Base-by-base conservation (phyloP, 2,113 vertebrate genomes). In the Chamaea fasciata region DNA sequence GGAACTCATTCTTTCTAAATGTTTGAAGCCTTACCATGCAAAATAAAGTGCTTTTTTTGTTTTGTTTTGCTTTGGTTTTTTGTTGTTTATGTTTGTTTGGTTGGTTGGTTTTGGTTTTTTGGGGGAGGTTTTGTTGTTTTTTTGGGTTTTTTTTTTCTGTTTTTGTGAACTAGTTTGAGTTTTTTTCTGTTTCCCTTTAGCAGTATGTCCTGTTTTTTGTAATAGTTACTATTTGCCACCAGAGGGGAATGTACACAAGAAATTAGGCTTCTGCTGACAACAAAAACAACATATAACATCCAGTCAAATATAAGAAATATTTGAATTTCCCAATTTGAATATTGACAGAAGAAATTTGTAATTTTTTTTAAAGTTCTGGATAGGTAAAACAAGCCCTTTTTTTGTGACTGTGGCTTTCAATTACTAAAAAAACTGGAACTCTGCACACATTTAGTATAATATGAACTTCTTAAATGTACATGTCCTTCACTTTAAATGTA, bases 171-270 rank as follows among this genome's bases (percentile, higher is more conserved):
- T 27, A 21, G 8, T 31, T 57, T 91, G 46, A 11, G 21, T 82
- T 73, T 87, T 76, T 85, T 90, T 74, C 15, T n/a, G 28, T 83
- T 71, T 84, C 11, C 6, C 2, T 31, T 69, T 62, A 37, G 41
- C 19, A 21, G 7, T 11, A 42, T 15, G 31, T 92, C 14, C 20
- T 59, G 8, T 15, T 53, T 87, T 88, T 27, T 86, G 96, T 85
- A 95, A 46, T 96, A 92, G 26, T n/a, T 68, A 6, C 2, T 39
- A 24, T 6, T 67, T 1, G 19, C 97, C 97, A 97, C 88, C 56
- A 98, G 98, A 98, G 97, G 97, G 96, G 14, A 95, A 92, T 67
- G 59, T 90, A 50, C 18, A 81, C 96, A 95, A 97, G 67, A 75
- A 87, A 22, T 93, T 97, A 57, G 56, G 23, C 31, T 70, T 87